A percentile compares a stretch with the other conserved stretches of the same genome.
Conservation (phyloP, 2,888 invertebrate genomes). For the Chouioia cunea region DNA sequence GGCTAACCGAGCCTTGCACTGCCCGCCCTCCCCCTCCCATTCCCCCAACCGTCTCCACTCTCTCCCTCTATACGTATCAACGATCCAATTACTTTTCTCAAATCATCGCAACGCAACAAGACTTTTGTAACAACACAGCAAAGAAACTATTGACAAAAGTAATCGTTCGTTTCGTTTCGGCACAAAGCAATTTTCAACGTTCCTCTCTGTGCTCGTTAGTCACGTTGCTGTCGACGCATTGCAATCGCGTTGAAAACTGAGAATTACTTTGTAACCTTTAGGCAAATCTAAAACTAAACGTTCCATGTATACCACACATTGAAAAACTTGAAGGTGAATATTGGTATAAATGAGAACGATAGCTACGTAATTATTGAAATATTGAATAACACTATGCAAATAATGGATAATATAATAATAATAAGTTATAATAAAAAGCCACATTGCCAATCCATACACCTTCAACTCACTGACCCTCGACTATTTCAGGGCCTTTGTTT, state of each 20-base stretch:
- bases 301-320: too few species aligned
- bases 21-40: neutral
- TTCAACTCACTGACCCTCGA: conserved; percentile 29
- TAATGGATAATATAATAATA: conserved; percentile 33
- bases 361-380: conserved; percentile 19
- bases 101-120: too few species aligned
- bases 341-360: neutral
- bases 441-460: conserved; percentile 46
- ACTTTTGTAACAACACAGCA: too few species aligned
- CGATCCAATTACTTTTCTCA: too few species aligned
- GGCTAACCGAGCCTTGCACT: neutral
- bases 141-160: conserved; percentile 31
- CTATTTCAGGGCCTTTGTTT: conserved; percentile 12
- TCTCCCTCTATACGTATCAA: too few species aligned
- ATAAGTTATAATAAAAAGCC: conserved; percentile 41
- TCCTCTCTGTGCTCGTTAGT: too few species aligned
- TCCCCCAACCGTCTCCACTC: neutral
- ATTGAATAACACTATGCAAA: conserved; percentile 28
- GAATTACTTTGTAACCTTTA: too few species aligned
- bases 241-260: too few species aligned
- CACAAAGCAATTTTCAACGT: neutral
- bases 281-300: too few species aligned
- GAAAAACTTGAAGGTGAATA: too few species aligned
- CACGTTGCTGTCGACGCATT: too few species aligned
- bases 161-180: neutral